Base-by-base conservation (phyloP, 2,797 vertebrate genomes). In the Malacoctenus gilli region DNA sequence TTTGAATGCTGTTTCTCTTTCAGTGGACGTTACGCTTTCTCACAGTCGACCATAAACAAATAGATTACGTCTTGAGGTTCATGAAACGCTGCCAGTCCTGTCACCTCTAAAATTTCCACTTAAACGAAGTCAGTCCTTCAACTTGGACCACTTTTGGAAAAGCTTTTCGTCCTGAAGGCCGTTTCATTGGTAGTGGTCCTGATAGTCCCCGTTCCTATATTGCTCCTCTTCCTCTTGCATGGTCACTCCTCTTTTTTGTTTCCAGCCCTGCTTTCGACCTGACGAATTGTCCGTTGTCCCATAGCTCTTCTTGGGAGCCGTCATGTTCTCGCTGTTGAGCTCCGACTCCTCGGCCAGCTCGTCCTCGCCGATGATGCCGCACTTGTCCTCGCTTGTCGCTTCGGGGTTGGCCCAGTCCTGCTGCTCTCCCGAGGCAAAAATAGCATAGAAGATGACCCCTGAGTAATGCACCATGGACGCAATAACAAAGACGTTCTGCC, bases 391-490 rank as follows among this genome's bases (percentile, higher is more conserved):
- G 4, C 77, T 95, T 13, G 93, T 91, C 59, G 60, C 91, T 85
- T 98, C 97, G 0, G 96, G 97, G 44, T 98, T 93, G 12, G 97
- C 97, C 97, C 96, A 99, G 10, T 95, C 94, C 85, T 99, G 97
- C 72, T 98, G 94, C 77, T 99, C 97, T 22, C 97, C 97, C 2
- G 97, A 99, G n/a, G 97, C 97, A 77, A 99, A 99, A 85, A 97
- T 91, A 32, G 92, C 97, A 0, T 99, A 99, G 90, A 99, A 99
- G 88, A 99, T 89, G 60, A 99, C 96, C 0, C 97, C 97, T 2
- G 94, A 89, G 89, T 98, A 99, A 77, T 99, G 97, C 60, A 99
- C 97, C 77, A 97, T 91, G 42, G 97, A 89, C 0, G 97, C 97
- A 6, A 99, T 99, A 66, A 99, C 63, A 59, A 99, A 99, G 62